phyloP scores from a whole-genome alignment of 2,888 invertebrate species.

The Cephus pulcher region DNA sequence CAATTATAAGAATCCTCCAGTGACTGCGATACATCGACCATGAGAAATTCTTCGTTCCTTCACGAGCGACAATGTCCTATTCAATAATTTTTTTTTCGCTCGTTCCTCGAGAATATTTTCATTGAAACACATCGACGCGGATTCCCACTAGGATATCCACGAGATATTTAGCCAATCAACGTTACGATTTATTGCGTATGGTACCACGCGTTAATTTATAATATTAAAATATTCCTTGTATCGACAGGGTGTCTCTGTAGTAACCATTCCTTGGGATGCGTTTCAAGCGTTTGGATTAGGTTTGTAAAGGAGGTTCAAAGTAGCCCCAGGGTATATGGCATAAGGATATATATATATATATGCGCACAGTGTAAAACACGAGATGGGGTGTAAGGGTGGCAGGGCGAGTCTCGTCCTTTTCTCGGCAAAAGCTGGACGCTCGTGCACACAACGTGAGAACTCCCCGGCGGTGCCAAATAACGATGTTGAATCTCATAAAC shows the following conservation, averaged over 20 bases:
- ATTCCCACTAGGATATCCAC: too few species aligned
- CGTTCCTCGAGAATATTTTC: not conserved
- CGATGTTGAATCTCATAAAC: slow-evolving; percentile 68
- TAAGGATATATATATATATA: not conserved
- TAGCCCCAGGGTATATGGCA: not conserved
- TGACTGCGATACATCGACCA: not conserved
- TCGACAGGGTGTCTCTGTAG: not conserved
- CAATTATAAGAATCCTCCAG: not conserved
- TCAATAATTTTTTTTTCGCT: not conserved
- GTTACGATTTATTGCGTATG: not conserved
- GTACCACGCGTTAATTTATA: not conserved
- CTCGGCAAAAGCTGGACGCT: not conserved
- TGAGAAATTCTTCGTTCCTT: not conserved
- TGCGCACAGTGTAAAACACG: not conserved
- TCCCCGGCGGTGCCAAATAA: slow-evolving; percentile 67
- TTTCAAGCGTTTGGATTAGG: not conserved
- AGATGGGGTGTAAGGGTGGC: slow-evolving; percentile 26
- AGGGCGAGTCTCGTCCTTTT: slow-evolving; percentile 21
- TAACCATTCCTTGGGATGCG: not conserved
- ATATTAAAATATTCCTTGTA: too few species aligned
- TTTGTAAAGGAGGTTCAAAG: not conserved
- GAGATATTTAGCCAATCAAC: not conserved
- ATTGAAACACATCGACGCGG: not conserved
- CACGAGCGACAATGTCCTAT: not conserved
- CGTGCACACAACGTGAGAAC: slow-evolving; percentile 45